Conservation (phyloP, 1,140 invertebrate species). For the Parasteatoda tepidariorum region DNA sequence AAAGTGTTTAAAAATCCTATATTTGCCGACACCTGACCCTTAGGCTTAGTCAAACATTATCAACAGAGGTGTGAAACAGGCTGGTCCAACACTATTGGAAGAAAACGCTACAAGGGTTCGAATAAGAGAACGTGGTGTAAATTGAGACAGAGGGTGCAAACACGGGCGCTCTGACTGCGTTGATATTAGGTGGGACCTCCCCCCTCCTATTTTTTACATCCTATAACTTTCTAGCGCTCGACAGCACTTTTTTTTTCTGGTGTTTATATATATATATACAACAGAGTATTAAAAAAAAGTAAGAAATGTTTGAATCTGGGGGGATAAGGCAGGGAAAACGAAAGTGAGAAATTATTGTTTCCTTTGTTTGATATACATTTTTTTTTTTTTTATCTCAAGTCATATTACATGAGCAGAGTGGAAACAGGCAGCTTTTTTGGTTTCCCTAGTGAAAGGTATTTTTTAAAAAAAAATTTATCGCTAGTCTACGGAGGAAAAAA, state of each 20-base stretch:
- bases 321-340: too few relatives aligned
- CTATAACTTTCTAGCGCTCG: too few relatives aligned
- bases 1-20: slow-evolving; percentile 32
- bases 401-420: too few relatives aligned
- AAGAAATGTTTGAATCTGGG: slow-evolving; percentile 9
- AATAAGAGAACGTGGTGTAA: not conserved
- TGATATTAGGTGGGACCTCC: too few relatives aligned
- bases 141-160: slow-evolving; percentile 18
- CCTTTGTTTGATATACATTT: too few relatives aligned
- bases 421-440: too few relatives aligned
- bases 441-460: too few relatives aligned
- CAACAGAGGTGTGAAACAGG: slow-evolving; percentile 41
- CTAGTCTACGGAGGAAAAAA: too few relatives aligned
- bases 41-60: slow-evolving; percentile 54
- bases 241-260: slow-evolving; percentile 4
- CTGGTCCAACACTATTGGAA: slow-evolving; percentile 35
- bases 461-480: too few relatives aligned
- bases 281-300: not conserved
- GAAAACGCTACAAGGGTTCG: not conserved
- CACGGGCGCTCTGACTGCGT: slow-evolving; percentile 6
- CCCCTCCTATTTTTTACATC: too few relatives aligned
- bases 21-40: slow-evolving; percentile 50
- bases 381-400: too few relatives aligned
- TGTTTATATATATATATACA: not conserved
- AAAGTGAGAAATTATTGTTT: too few relatives aligned